Conservation (phyloP, 2,113 vertebrate species). For the Polypterus bichir region DNA sequence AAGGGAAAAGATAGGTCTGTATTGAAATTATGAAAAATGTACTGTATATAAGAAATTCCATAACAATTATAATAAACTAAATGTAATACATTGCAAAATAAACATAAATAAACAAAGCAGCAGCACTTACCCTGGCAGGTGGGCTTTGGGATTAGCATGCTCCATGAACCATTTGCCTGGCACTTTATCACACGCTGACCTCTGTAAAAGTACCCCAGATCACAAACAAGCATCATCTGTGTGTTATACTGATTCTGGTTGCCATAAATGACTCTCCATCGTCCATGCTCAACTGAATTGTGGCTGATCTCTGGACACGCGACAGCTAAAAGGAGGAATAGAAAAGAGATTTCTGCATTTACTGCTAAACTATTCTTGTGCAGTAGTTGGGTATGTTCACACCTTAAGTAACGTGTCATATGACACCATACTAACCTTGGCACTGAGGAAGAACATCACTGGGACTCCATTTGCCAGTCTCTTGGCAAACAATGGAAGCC, state of each 20-base stretch:
- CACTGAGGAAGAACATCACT: slow-evolving; percentile 68
- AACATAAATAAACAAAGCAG: too few species aligned
- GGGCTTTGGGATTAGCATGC: slow-evolving; percentile 69
- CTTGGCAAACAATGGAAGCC: slow-evolving; percentile 62
- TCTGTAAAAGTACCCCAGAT: slow-evolving; percentile 89
- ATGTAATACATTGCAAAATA: too few species aligned
- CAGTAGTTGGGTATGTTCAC: not conserved
- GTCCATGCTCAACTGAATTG: slow-evolving; percentile 75
- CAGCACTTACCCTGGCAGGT: slow-evolving; percentile 74
- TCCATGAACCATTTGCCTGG: slow-evolving; percentile 81
- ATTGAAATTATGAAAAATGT: too few species aligned
- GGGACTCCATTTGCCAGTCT: slow-evolving; percentile 78
- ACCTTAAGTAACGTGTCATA: not conserved
- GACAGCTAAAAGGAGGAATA: slow-evolving; percentile 49
- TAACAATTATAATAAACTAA: too few species aligned
- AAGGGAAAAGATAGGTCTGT: too few species aligned
- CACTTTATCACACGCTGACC: slow-evolving; percentile 82
- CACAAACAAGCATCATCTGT: slow-evolving; percentile 88
- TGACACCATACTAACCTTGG: slow-evolving; percentile 55
- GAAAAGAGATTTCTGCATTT: not conserved
- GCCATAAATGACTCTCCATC: slow-evolving; percentile 87
- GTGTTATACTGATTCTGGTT: slow-evolving; percentile 82
- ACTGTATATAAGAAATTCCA: too few species aligned
- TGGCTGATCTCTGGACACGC: slow-evolving; percentile 77
- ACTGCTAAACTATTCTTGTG: too few species aligned